phyloP scores from a whole-genome alignment of 2,113 vertebrate species.

The Corapipo altera region DNA sequence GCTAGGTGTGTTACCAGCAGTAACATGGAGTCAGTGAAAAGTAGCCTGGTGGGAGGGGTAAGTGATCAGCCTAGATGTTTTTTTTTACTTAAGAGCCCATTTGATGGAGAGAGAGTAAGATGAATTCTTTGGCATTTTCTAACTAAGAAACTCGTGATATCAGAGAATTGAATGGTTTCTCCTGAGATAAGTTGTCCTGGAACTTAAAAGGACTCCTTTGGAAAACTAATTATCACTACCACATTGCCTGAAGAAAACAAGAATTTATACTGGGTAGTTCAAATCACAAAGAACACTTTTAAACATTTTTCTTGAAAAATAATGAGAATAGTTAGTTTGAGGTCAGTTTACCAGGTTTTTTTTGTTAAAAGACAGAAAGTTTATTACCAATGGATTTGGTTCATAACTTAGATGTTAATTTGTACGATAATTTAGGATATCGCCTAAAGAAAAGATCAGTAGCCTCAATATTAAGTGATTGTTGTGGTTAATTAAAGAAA shows the following conservation, averaged over 20 bases:
- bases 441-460: background rate
- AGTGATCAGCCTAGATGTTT: background rate
- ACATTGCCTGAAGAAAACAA: background rate
- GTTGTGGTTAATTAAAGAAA: background rate
- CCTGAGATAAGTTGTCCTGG: background rate
- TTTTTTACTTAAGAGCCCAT: background rate
- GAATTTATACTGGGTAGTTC: background rate
- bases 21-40: background rate
- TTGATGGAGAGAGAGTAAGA: background rate
- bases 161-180: background rate
- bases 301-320: background rate
- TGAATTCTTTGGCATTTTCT: background rate
- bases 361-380: background rate
- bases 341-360: background rate
- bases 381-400: background rate
- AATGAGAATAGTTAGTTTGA: background rate
- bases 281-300: background rate
- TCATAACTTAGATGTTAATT: background rate
- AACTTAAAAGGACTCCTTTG: background rate
- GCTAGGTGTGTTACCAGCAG: background rate
- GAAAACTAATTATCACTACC: background rate
- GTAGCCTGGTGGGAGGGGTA: background rate
- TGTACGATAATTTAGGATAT: background rate
- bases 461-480: background rate
- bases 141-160: background rate